Evolutionary conservation across 1,140 invertebrate genomes (phyloP).

Genomic region (Myzus persicae): DNA sequence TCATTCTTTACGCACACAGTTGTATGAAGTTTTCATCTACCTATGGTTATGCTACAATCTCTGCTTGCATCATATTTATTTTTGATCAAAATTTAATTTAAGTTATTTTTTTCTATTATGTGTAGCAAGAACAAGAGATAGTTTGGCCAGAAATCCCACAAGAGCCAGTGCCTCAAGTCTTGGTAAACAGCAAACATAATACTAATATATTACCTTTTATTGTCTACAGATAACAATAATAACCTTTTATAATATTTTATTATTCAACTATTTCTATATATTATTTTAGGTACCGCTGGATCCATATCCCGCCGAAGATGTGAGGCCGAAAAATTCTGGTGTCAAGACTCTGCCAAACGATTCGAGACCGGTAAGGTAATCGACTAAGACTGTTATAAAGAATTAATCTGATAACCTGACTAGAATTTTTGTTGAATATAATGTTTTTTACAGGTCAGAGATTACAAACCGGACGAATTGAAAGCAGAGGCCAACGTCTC

Average conservation of each 20-base stretch:
- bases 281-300: neutral
- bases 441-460: neutral
- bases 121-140: slow-evolving; percentile 6
- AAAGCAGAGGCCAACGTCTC: neutral
- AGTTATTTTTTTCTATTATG: neutral
- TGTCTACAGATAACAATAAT: neutral
- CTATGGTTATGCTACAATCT: neutral
- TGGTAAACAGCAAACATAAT: neutral
- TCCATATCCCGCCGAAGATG: neutral
- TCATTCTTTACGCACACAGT: neutral
- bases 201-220: neutral
- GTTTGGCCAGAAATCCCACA: slow-evolving; percentile 43
- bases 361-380: slow-evolving; percentile 41
- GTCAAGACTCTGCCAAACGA: neutral
- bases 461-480: neutral
- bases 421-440: neutral
- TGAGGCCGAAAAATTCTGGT: neutral
- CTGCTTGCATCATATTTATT: neutral
- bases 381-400: neutral
- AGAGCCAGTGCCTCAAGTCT: slow-evolving; percentile 32
- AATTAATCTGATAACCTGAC: neutral
- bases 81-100: neutral
- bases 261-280: neutral
- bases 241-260: too few species aligned
- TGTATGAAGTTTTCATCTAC: too few species aligned